A percentile compares a stretch with the other conserved stretches of the same genome.
Evolutionary conservation across 2,113 vertebrate genomes (phyloP).

Genomic region (Lathamus discolor): DNA sequence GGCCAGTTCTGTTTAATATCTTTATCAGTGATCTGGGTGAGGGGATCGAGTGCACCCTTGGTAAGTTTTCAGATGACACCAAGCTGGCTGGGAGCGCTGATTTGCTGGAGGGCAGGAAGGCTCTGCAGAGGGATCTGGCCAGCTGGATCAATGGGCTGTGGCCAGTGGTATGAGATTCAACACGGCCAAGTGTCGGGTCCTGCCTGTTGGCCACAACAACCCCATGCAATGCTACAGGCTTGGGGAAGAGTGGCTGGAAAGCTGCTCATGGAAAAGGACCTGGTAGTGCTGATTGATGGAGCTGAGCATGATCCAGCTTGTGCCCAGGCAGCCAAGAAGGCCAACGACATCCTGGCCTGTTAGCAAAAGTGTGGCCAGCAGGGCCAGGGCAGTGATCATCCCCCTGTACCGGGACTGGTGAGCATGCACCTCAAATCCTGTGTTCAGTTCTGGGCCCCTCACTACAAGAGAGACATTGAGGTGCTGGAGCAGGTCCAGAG

Average conservation of each 20-base stretch:
- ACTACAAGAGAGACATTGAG: background rate
- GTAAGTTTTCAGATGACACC: background rate
- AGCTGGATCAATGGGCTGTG: rapidly evolving
- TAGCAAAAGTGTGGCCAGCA: background rate
- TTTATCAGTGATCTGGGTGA: background rate
- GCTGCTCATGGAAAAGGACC: background rate
- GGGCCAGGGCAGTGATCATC: rapidly evolving
- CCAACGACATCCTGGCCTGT: background rate
- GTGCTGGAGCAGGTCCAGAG: rapidly evolving
- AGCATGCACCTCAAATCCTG: rapidly evolving
- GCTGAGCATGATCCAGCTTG: background rate
- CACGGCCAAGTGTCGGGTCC: rapidly evolving
- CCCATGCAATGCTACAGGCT: background rate
- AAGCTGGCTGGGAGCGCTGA: rapidly evolving
- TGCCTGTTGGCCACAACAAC: background rate
- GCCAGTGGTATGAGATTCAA: background rate
- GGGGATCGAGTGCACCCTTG: background rate
- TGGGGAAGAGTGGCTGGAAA: background rate
- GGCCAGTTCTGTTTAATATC: background rate
- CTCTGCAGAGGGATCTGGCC: background rate
- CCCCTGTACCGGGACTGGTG: rapidly evolving
- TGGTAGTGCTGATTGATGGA: rapidly evolving
- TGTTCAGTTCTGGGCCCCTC: background rate
- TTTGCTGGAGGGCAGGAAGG: background rate
- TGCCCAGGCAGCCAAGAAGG: background rate